Percentiles rank a stretch among this genome's conserved stretches.
Conservation (phyloP, 2,888 invertebrate genomes). For the Drosophila vallismaia region DNA sequence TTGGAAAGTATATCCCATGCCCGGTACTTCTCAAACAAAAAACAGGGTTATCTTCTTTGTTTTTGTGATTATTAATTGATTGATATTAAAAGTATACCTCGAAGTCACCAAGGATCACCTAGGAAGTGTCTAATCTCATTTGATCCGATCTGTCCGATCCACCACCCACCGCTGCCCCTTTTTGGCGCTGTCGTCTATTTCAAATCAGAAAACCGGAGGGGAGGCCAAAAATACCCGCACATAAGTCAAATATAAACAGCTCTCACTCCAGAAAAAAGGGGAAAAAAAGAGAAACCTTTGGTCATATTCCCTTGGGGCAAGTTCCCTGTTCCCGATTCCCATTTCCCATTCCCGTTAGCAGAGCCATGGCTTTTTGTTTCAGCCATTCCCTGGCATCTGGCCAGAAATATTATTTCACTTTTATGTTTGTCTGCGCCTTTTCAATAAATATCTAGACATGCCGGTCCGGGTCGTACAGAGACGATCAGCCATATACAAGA, state of each 20-base stretch:
- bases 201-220: conserved; percentile 9
- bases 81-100: not conserved
- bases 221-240: conserved; percentile 58
- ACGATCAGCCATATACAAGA: not conserved
- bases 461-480: conserved; percentile 20
- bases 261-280: conserved; percentile 14
- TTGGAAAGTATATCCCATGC: too few species aligned
- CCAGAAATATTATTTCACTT: conserved; percentile 79
- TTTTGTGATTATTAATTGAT: not conserved
- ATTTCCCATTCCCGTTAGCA: conserved; percentile 6
- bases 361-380: conserved; percentile 52
- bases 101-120: conserved; percentile 1
- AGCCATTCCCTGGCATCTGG: conserved; percentile 64
- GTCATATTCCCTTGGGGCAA: conserved; percentile 16
- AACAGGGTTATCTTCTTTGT: not conserved
- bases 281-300: conserved; percentile 23
- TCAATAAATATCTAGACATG: conserved; percentile 70
- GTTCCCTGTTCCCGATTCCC: conserved; percentile 19
- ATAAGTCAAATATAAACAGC: conserved; percentile 75
- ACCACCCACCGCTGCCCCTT: conserved; percentile 16
- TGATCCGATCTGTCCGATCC: conserved; percentile 36
- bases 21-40: not conserved
- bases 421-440: conserved; percentile 79
- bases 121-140: conserved; percentile 24
- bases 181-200: conserved; percentile 4